phyloP scores from a whole-genome alignment of 2,113 vertebrate species.

The Anas platyrhynchos region DNA sequence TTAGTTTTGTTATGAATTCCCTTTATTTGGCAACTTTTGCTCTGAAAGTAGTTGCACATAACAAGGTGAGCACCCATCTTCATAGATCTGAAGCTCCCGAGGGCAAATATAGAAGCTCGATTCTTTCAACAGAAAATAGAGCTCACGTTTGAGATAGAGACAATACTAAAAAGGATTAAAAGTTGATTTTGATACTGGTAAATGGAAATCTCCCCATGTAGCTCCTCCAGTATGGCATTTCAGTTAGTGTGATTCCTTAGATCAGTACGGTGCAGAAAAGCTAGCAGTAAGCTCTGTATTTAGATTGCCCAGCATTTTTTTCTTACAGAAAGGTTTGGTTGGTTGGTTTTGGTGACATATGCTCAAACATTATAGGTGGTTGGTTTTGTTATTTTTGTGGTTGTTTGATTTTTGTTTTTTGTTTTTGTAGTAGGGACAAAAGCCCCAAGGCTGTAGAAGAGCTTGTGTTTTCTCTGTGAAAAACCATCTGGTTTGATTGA shows the following conservation, averaged over 20 bases:
- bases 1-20: slow-evolving; percentile 99
- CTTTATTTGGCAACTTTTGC: slow-evolving; percentile 96
- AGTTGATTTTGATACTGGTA: background rate
- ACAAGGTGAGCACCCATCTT: slow-evolving; percentile 84
- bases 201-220: background rate
- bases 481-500: background rate
- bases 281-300: background rate
- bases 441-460: background rate
- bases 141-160: background rate
- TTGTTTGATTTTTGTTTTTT: background rate
- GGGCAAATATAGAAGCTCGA: background rate
- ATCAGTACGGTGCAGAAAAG: background rate
- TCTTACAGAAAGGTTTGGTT: background rate
- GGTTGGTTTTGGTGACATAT: background rate
- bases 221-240: background rate
- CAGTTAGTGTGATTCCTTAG: background rate
- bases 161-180: background rate
- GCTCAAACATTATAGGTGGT: fast-evolving
- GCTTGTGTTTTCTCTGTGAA: background rate
- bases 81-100: background rate
- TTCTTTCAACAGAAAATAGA: background rate
- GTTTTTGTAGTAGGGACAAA: background rate
- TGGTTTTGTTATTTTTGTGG: background rate
- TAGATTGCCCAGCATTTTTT: background rate
- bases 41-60: slow-evolving; percentile 95